Base-by-base conservation (phyloP, 2,888 invertebrate species). In the Andrena flavipes region DNA sequence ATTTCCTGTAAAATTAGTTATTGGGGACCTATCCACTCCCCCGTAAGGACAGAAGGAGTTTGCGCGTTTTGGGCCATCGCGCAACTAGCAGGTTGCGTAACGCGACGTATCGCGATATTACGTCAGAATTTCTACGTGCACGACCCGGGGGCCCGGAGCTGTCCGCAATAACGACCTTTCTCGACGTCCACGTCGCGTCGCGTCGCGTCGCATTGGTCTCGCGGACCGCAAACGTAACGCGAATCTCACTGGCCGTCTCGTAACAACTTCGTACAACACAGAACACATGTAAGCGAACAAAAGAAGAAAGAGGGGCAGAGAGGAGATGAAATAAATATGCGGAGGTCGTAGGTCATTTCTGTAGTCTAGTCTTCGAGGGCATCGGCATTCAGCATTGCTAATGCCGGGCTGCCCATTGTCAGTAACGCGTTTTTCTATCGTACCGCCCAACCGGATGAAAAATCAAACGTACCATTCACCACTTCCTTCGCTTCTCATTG, bases 321-420 rank as follows among this genome's bases (percentile, higher is more conserved):
- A 73, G 29, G 81, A 84, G 86, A 87, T 90, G 84, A 90, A 90
- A 90, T 84, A 89, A 87, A 87, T 84, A 87, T 84, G 79, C 81
- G 63, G 75, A 84, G 91, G 90, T 91, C 90, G 86, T 63, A 89
- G 91, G 90, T 88, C 91, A 88, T 86, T 86, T 86, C 71, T 74
- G 82, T 79, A 59, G 88, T 86, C 88, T 42, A 42, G 42, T 0
- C 84, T 85, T 77, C 82, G 59, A 13, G 80, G 81, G 81, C 85
- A 92, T 92, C 92, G 90, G 90, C 90, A 91, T 90, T 92, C 92
- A 91, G 90, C 90, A 92, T 90, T 92, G 92, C 90, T 92, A 92
- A 92, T 92, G 83, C 76, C 84, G 60, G 77, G 81, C 63, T 59
- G 23, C 30, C 60, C 59, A 42, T 59, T 59, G 59, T 70, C 64